Conservation (phyloP, 2,113 vertebrate genomes). For the Tragelaphus strepsiceros region DNA sequence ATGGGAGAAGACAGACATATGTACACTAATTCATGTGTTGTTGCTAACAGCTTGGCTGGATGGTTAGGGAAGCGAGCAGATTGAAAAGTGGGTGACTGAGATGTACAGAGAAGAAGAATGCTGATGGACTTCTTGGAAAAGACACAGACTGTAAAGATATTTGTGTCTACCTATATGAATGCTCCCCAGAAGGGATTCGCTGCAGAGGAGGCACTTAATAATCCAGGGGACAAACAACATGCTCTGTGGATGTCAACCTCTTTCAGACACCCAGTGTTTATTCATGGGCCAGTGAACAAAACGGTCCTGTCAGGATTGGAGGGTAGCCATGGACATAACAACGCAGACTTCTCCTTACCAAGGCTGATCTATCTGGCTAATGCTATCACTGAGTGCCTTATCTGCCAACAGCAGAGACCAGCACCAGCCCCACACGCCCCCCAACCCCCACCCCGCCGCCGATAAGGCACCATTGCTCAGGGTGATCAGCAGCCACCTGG, state of each 20-base stretch:
- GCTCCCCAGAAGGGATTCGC: not conserved
- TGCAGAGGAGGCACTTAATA: not conserved
- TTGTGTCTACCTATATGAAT: not conserved
- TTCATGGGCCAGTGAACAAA: not conserved
- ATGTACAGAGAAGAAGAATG: not conserved
- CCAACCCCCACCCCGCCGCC: fast-evolving
- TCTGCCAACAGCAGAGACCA: not conserved
- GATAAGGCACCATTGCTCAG: not conserved
- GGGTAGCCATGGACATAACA: not conserved
- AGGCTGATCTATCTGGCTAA: not conserved
- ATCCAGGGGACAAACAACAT: not conserved
- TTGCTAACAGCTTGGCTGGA: not conserved
- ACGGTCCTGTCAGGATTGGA: not conserved
- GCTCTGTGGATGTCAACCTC: not conserved
- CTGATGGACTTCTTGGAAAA: not conserved
- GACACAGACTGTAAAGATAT: not conserved
- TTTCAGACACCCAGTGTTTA: not conserved
- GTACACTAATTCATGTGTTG: not conserved
- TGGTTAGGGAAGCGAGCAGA: not conserved
- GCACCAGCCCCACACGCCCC: not conserved
- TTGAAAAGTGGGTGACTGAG: not conserved
- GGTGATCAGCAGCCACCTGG: not conserved
- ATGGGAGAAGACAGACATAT: not conserved
- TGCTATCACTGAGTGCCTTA: not conserved
- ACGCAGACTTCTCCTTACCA: not conserved